A percentile compares a stretch with the other conserved stretches of the same genome.
These are phyloP conservation scores for Blennius ocellaris DNA, from an alignment of 2,113 vertebrate genomes.

Conservation along the genomic window DNA sequence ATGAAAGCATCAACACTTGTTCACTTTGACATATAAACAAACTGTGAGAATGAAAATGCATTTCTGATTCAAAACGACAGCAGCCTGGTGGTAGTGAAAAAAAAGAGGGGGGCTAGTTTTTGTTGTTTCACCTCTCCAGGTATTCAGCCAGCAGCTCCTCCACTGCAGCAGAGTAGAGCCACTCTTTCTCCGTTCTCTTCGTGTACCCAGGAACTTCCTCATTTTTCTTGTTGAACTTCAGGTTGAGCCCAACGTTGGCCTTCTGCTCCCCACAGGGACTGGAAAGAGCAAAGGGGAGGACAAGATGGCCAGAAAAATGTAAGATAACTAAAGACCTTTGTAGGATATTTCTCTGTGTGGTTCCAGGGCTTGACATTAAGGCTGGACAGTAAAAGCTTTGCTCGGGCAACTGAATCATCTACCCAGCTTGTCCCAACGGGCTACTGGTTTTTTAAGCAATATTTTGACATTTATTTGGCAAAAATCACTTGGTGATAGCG, in stretches of 20 bases:
- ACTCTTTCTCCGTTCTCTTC: conserved; percentile 95
- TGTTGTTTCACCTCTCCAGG: conserved; percentile 87
- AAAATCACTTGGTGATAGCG: too few relatives aligned
- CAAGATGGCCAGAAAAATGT: neutral
- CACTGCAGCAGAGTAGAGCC: conserved; percentile 96
- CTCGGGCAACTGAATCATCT: too few relatives aligned
- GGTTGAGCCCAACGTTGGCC: conserved; percentile 94
- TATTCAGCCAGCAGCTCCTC: conserved; percentile 94
- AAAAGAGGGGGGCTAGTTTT: neutral
- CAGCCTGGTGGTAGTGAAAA: neutral
- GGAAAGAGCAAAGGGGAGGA: neutral
- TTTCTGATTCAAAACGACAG: neutral
- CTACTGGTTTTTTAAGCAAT: too few relatives aligned
- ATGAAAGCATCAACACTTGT: conserved; percentile 15
- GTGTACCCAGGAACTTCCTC: conserved; percentile 99
- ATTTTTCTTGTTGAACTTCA: conserved; percentile 99
- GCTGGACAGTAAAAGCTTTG: too few relatives aligned
- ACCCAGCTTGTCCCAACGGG: too few relatives aligned
- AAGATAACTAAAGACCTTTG: too few relatives aligned
- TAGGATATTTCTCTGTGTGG: too few relatives aligned
- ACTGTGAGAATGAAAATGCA: too few relatives aligned
- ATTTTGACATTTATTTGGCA: too few relatives aligned
- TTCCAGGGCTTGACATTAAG: too few relatives aligned
- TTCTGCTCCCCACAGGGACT: conserved; percentile 97
- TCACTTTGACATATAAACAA: neutral